Conservation (phyloP, 2,113 vertebrate species). For the Brevimyrus niger region DNA sequence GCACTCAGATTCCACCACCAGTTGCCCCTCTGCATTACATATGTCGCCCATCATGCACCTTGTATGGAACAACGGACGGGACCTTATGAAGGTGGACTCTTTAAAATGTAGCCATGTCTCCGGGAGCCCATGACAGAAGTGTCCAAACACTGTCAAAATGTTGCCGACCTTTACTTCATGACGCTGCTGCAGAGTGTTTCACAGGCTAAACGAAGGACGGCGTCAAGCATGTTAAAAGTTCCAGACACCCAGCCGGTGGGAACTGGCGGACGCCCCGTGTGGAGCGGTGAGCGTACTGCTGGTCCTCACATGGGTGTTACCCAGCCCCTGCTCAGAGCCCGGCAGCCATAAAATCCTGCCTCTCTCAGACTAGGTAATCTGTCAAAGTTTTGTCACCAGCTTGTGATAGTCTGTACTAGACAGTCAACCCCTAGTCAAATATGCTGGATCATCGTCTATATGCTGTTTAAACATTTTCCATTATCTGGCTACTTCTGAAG, state of each 20-base stretch:
- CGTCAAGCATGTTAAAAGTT: neutral
- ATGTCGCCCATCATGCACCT: neutral
- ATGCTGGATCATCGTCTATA: neutral
- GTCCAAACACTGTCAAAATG: neutral
- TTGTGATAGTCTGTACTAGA: neutral
- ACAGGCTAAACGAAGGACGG: neutral
- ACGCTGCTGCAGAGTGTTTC: neutral
- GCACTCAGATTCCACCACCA: neutral
- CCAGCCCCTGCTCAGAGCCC: neutral
- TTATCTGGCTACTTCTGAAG: neutral
- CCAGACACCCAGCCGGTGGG: neutral
- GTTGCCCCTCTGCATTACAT: neutral
- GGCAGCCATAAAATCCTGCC: neutral
- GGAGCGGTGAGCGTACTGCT: neutral
- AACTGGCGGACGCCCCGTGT: neutral
- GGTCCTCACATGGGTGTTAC: neutral
- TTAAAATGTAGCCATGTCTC: neutral
- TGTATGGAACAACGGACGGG: neutral
- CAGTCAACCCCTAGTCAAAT: neutral
- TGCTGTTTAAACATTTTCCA: neutral
- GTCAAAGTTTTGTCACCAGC: neutral
- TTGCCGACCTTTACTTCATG: neutral
- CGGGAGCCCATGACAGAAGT: neutral
- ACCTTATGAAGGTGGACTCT: neutral
- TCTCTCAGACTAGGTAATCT: neutral